phyloP scores from a whole-genome alignment of 2,888 invertebrate genomes.

The Philhelius pedissequus region DNA sequence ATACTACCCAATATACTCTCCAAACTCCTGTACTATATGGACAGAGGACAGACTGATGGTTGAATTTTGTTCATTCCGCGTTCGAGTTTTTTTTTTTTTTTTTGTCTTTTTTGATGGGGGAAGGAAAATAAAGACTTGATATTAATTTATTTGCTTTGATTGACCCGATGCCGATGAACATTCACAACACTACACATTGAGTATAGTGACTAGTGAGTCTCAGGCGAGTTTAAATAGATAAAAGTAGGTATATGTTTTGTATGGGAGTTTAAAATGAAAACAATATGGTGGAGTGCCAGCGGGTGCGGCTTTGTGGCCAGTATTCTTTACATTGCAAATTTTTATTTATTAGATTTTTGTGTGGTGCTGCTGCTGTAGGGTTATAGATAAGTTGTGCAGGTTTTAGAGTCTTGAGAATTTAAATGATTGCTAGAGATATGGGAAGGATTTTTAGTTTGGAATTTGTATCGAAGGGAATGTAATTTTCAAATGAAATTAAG shows the following conservation, averaged over 20 bases:
- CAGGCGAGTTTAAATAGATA: neutral
- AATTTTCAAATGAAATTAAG: neutral
- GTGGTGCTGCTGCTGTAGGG: neutral
- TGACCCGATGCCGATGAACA: constrained; percentile 55
- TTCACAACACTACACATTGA: constrained; percentile 18
- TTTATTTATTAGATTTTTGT: constrained; percentile 24
- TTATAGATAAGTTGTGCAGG: constrained; percentile 4
- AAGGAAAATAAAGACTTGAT: constrained; percentile 5
- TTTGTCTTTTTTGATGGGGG: no score
- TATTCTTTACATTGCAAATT: constrained; percentile 23
- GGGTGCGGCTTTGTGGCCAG: constrained; percentile 56
- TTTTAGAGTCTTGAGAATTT: constrained; percentile 7
- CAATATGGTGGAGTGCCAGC: constrained; percentile 52
- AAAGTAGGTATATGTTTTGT: constrained; percentile 9
- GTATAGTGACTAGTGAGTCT: no score
- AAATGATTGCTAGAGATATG: constrained; percentile 41
- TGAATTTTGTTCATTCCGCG: neutral
- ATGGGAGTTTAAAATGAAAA: neutral
- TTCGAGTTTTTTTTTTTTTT: neutral
- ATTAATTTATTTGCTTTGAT: constrained; percentile 68
- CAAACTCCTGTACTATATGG: no score
- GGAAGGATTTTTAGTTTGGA: neutral
- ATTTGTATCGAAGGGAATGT: neutral
- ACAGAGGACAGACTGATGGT: neutral
- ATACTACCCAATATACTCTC: constrained; percentile 19